Conservation (phyloP, 2,113 vertebrate genomes). For the Myrmecobius fasciatus region DNA sequence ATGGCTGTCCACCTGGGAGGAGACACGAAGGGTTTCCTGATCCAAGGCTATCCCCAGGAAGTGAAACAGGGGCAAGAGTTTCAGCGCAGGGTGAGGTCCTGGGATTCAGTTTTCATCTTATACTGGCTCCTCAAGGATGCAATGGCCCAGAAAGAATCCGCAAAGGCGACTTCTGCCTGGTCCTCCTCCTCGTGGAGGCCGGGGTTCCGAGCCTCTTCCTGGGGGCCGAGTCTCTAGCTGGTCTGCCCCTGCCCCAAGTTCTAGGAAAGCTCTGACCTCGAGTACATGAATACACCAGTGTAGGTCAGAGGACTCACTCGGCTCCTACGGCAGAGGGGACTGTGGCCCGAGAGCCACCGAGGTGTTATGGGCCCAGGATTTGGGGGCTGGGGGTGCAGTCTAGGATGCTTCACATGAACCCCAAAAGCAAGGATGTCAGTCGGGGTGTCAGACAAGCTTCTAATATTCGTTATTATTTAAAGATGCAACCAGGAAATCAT, state of each 20-base stretch:
- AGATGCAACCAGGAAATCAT: background rate
- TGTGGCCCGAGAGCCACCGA: too few species aligned
- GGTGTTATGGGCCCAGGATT: too few species aligned
- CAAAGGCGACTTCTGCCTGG: background rate
- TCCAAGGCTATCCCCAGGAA: conserved; percentile 91
- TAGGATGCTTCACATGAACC: background rate
- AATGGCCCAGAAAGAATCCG: background rate
- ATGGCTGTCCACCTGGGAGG: conserved; percentile 82
- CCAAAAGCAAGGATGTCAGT: background rate
- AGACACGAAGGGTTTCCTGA: conserved; percentile 88
- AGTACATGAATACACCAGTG: too few species aligned
- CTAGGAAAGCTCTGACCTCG: too few species aligned
- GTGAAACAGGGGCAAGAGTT: conserved; percentile 91
- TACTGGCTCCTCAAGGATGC: background rate
- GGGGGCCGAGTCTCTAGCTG: too few species aligned
- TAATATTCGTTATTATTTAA: too few species aligned
- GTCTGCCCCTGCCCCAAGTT: too few species aligned
- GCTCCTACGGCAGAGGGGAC: too few species aligned
- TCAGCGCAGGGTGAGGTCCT: conserved; percentile 87
- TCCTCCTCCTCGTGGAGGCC: background rate
- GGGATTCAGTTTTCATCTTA: background rate
- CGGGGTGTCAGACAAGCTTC: background rate
- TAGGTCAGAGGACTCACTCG: too few species aligned
- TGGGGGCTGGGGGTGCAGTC: too few species aligned
- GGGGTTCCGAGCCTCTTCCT: too few species aligned